Evolutionary conservation across 2,797 vertebrate genomes (phyloP).

Genomic region (Nothura maculosa): DNA sequence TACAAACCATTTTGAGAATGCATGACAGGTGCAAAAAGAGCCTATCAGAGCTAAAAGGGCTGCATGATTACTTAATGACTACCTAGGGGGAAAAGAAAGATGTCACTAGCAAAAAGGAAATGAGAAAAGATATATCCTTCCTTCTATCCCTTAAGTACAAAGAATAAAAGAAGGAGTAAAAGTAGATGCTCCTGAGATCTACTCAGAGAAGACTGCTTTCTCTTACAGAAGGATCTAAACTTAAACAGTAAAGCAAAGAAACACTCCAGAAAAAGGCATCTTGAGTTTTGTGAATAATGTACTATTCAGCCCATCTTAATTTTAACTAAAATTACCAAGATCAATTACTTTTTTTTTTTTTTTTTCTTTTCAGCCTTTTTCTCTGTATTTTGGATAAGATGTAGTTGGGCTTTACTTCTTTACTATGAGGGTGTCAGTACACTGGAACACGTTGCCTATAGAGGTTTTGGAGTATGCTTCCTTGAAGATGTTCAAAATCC

Average conservation of each 20-base stretch:
- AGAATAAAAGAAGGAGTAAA: not conserved
- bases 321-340: not conserved
- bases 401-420: not conserved
- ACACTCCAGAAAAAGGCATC: not conserved
- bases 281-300: accelerated
- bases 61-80: not conserved
- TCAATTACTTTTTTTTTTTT: not conserved
- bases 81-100: not conserved
- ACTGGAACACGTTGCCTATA: no score
- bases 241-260: not conserved
- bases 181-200: not conserved
- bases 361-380: not conserved
- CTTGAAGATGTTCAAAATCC: no score
- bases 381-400: not conserved
- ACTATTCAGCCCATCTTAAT: not conserved
- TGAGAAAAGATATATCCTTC: not conserved
- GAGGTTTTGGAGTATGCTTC: no score
- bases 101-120: not conserved
- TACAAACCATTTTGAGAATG: not conserved
- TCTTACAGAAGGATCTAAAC: not conserved
- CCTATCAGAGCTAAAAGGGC: not conserved
- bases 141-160: not conserved
- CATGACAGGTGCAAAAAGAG: not conserved
- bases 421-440: no score
- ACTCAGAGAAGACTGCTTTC: not conserved